phyloP scores from a whole-genome alignment of 2,113 vertebrate species.

The Tachysurus fulvidraco region DNA sequence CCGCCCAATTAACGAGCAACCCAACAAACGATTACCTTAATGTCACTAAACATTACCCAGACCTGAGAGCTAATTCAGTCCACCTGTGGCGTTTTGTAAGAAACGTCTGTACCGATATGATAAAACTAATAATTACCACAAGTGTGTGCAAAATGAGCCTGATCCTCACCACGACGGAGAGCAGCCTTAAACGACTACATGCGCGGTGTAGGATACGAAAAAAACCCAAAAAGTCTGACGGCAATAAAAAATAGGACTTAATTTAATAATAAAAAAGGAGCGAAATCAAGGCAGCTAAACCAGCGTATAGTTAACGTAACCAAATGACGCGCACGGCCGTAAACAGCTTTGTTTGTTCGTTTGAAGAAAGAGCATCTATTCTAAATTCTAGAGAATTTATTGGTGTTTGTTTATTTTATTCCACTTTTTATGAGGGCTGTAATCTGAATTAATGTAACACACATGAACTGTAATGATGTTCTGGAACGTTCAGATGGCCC shows the following conservation, averaged over 20 bases:
- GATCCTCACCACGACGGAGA: slow-evolving; percentile 44
- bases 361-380: slow-evolving; percentile 58
- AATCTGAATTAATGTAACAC: slow-evolving; percentile 65
- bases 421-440: slow-evolving; percentile 59
- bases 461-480: slow-evolving; percentile 53
- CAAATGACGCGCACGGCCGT: slow-evolving; percentile 49
- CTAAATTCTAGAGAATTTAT: slow-evolving; percentile 49
- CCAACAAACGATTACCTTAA: slow-evolving; percentile 48
- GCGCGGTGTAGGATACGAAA: slow-evolving; percentile 53
- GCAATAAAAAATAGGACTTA: slow-evolving; percentile 59
- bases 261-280: slow-evolving; percentile 51
- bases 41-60: slow-evolving; percentile 58
- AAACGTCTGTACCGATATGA: neutral
- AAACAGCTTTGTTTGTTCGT: slow-evolving; percentile 62
- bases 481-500: slow-evolving; percentile 51
- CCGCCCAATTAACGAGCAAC: slow-evolving; percentile 11
- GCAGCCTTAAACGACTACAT: slow-evolving; percentile 55
- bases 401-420: slow-evolving; percentile 57
- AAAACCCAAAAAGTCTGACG: slow-evolving; percentile 60
- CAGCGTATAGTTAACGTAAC: slow-evolving; percentile 55
- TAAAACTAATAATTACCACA: slow-evolving; percentile 6
- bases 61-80: neutral
- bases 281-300: slow-evolving; percentile 63
- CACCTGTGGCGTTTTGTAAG: neutral
- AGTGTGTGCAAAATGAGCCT: neutral